Conservation (phyloP, 2,113 vertebrate genomes). For the Macquaria australasica region DNA sequence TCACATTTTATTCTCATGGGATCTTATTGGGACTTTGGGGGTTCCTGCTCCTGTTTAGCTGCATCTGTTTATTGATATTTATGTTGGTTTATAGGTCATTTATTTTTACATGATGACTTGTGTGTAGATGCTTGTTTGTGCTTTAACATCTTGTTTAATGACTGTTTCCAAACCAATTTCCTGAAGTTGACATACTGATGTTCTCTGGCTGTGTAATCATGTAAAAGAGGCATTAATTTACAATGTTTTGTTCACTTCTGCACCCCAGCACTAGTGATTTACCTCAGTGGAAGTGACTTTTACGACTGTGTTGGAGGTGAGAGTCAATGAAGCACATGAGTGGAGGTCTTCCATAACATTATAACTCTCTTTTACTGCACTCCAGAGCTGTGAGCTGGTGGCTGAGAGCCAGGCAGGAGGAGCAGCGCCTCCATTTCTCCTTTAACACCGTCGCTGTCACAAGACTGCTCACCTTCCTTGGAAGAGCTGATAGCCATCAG, state of each 20-base stretch:
- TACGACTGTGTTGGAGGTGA: constrained; percentile 50
- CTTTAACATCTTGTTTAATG: constrained; percentile 18
- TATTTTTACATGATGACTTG: background rate
- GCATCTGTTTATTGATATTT: background rate
- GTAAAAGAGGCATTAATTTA: constrained; percentile 19
- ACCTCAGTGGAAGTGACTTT: constrained; percentile 52
- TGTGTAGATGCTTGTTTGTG: background rate
- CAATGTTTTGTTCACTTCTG: constrained; percentile 31
- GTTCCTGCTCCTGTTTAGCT: background rate
- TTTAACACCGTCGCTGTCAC: constrained; percentile 19
- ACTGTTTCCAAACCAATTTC: background rate
- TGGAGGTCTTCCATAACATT: constrained; percentile 44
- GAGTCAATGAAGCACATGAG: constrained; percentile 58
- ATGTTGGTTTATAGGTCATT: background rate
- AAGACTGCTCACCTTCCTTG: background rate
- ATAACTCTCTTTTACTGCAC: constrained; percentile 62
- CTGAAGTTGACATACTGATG: constrained; percentile 7
- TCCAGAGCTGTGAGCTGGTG: constrained; percentile 37
- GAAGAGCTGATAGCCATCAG: constrained; percentile 7
- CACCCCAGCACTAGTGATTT: constrained; percentile 31
- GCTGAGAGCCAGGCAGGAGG: constrained; percentile 29
- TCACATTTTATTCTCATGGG: background rate
- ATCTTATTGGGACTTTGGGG: background rate
- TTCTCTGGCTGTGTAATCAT: background rate
- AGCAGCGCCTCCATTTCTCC: constrained; percentile 34